A percentile compares a stretch with the other conserved stretches of the same genome.
Evolutionary conservation across 2,113 vertebrate species (phyloP).

Genomic region (Eleginops maclovinus): DNA sequence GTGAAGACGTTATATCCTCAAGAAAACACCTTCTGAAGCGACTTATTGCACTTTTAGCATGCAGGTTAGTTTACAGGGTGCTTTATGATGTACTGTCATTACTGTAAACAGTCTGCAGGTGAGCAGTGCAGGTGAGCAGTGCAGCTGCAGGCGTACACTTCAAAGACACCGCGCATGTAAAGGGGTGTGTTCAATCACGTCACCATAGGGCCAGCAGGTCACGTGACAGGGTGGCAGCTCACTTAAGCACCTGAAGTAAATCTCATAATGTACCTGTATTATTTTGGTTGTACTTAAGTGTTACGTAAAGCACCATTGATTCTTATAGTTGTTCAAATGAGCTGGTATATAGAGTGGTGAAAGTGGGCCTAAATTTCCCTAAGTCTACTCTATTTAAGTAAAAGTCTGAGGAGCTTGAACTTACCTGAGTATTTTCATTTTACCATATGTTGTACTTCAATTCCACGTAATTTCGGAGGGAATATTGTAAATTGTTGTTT

Average conservation of each 20-base stretch:
- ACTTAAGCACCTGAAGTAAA: not conserved
- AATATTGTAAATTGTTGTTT: no score
- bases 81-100: not conserved
- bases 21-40: not conserved
- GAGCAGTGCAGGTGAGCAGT: no score
- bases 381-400: not conserved
- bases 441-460: not conserved
- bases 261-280: no score
- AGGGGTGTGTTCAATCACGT: not conserved
- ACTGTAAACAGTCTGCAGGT: not conserved
- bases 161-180: not conserved
- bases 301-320: not conserved
- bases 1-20: no score
- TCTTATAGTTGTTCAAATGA: not conserved
- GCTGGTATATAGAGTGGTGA: not conserved
- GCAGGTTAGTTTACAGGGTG: not conserved
- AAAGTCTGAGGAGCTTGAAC: not conserved
- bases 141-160: not conserved
- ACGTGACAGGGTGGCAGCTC: not conserved
- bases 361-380: no score
- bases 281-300: not conserved
- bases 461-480: not conserved
- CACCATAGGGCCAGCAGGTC: not conserved
- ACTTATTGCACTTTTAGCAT: not conserved
- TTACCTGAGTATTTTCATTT: not conserved